These are phyloP conservation scores for Eulithis testata DNA, from an alignment of 2,888 invertebrate genomes.

Conservation along the genomic window DNA sequence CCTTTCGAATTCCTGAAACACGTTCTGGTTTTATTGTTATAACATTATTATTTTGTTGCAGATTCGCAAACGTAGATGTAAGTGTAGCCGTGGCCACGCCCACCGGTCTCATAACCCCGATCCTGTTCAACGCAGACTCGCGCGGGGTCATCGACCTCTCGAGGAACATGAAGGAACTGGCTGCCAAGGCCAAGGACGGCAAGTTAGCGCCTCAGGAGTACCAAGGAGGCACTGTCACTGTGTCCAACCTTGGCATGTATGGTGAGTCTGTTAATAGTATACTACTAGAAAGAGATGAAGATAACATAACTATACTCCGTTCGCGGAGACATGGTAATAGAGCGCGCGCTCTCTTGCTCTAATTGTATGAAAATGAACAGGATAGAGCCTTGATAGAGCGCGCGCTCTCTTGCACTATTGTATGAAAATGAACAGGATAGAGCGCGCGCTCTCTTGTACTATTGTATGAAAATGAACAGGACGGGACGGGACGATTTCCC, in stretches of 20 bases:
- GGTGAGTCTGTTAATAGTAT: slow-evolving; percentile 69
- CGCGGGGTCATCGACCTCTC: slow-evolving; percentile 95
- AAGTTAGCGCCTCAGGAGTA: slow-evolving; percentile 97
- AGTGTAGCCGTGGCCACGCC: slow-evolving; percentile 98
- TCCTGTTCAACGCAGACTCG: slow-evolving; percentile 95
- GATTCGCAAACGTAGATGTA: slow-evolving; percentile 96
- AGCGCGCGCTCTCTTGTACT: too few relatives aligned
- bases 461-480: too few relatives aligned
- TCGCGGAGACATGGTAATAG: too few relatives aligned
- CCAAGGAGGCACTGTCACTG: slow-evolving; percentile 97
- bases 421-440: too few relatives aligned
- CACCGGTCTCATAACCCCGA: slow-evolving; percentile 97
- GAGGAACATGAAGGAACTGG: slow-evolving; percentile 90
- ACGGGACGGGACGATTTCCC: too few relatives aligned
- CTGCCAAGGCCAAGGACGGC: slow-evolving; percentile 93
- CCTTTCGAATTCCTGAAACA: too few relatives aligned
- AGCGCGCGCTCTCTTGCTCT: too few relatives aligned
- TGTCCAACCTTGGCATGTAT: slow-evolving; percentile 98
- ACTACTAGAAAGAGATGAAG: too few relatives aligned
- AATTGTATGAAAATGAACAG: too few relatives aligned
- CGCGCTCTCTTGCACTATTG: too few relatives aligned
- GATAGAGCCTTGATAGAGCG: too few relatives aligned
- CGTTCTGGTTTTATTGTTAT: not conserved
- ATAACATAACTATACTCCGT: too few relatives aligned
- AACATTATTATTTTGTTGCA: slow-evolving; percentile 63